These are phyloP conservation scores for Diachasmimorpha longicaudata DNA, from an alignment of 1,140 invertebrate genomes.

Conservation along the genomic window DNA sequence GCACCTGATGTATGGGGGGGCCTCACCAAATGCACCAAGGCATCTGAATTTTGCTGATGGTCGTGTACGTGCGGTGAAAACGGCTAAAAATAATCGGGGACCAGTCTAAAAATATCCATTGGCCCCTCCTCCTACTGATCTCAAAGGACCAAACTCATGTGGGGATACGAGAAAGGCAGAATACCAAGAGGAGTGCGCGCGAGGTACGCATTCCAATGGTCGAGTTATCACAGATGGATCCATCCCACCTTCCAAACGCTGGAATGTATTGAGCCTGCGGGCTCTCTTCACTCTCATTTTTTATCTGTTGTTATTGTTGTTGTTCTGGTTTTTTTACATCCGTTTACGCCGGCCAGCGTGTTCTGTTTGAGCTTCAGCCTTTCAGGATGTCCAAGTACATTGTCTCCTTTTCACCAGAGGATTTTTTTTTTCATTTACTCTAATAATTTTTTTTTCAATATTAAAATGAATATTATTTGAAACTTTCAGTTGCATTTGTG, in stretches of 20 bases:
- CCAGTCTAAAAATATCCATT: constrained; percentile 51
- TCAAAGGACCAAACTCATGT: not conserved
- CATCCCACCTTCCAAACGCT: constrained; percentile 44
- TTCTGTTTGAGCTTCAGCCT: no score
- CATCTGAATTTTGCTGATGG: not conserved
- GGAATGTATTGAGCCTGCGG: constrained; percentile 40
- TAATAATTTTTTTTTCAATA: no score
- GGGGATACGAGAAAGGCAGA: constrained; percentile 36
- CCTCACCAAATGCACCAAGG: not conserved
- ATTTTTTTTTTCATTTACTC: no score
- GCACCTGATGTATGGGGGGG: not conserved
- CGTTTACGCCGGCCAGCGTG: not conserved
- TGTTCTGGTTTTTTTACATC: not conserved
- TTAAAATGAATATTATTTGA: no score
- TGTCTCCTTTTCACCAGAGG: no score
- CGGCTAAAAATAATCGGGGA: constrained; percentile 50
- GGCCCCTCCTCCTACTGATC: not conserved
- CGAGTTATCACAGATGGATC: constrained; percentile 57
- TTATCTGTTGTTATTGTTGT: not conserved
- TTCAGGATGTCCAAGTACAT: no score
- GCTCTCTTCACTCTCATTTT: not conserved
- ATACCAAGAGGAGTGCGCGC: constrained; percentile 54
- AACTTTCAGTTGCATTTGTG: no score
- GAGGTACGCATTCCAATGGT: constrained; percentile 58
- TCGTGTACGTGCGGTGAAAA: constrained; percentile 36